Conservation (phyloP, 2,888 invertebrate genomes). For the Xestia c-nigrum region DNA sequence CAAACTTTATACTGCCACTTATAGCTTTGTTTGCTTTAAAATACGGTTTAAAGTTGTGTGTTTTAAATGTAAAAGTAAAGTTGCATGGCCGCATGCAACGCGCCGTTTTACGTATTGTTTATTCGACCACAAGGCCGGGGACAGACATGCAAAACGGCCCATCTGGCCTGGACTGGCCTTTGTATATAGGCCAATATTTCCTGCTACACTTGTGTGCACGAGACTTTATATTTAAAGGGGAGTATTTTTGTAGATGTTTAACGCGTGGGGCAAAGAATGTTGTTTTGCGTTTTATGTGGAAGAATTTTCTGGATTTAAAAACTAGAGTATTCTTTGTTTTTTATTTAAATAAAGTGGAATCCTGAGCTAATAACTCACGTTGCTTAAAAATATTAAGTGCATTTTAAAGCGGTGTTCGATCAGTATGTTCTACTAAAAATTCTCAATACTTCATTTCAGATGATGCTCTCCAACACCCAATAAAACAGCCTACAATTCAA, state of each 20-base stretch:
- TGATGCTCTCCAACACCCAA: not conserved
- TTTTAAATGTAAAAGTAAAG: constrained; percentile 55
- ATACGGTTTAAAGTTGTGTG: constrained; percentile 58
- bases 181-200: constrained; percentile 70
- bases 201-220: constrained; percentile 48
- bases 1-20: constrained; percentile 15
- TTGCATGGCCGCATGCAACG: constrained; percentile 66
- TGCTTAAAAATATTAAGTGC: not conserved
- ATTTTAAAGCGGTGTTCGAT: not conserved
- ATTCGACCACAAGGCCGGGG: constrained; percentile 66
- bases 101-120: constrained; percentile 70
- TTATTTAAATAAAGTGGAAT: not conserved
- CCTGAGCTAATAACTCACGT: not conserved
- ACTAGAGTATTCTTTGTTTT: constrained; percentile 10
- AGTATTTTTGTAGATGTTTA: constrained; percentile 56
- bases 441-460: too few species aligned
- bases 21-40: constrained; percentile 11
- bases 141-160: constrained; percentile 69
- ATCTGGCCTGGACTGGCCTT: constrained; percentile 66
- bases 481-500: constrained; percentile 14
- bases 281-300: constrained; percentile 15
- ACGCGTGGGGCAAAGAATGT: constrained; percentile 44
- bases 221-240: constrained; percentile 59
- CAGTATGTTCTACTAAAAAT: not conserved
- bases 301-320: constrained; percentile 15